A percentile compares a stretch with the other conserved stretches of the same genome.
phyloP scores from a whole-genome alignment of 2,888 invertebrate genomes.

The Sesia bembeciformis region DNA sequence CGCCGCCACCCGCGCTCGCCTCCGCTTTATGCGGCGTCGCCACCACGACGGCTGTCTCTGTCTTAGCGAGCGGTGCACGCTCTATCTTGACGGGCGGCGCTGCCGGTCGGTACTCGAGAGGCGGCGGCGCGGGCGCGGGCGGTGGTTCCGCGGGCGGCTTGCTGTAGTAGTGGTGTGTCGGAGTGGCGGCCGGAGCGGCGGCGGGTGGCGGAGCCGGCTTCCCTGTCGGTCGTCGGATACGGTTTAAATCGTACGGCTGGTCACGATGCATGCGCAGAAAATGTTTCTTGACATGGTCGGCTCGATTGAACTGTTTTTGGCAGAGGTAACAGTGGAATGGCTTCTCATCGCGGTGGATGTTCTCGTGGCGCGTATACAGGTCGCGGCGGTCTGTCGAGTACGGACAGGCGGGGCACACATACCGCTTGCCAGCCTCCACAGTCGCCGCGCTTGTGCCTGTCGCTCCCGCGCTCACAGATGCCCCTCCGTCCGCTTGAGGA shows the following conservation, averaged over 20 bases:
- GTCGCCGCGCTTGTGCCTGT: constrained; percentile 6
- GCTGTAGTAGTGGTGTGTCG: constrained; percentile 35
- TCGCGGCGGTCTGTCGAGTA: constrained; percentile 94
- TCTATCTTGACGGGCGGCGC: constrained; percentile 46
- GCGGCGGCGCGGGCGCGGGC: constrained; percentile 22
- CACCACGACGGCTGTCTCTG: constrained; percentile 21
- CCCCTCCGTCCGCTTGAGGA: constrained; percentile 12
- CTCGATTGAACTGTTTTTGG: constrained; percentile 93
- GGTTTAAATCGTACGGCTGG: constrained; percentile 88
- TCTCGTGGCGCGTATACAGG: constrained; percentile 92
- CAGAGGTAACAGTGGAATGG: constrained; percentile 96
- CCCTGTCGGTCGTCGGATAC: constrained; percentile 80
- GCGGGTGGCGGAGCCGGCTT: constrained; percentile 67
- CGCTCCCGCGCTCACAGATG: constrained; percentile 5
- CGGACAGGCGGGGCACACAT: constrained; percentile 90
- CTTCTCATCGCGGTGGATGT: constrained; percentile 94
- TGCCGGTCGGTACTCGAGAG: constrained; percentile 10
- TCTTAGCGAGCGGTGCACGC: constrained; percentile 48
- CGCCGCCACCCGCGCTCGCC: constrained; percentile 27
- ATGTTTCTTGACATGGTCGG: constrained; percentile 96
- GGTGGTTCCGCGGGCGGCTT: constrained; percentile 65
- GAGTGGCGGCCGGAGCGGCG: constrained; percentile 8
- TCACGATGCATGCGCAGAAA: constrained; percentile 94
- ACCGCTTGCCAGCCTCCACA: constrained; percentile 75
- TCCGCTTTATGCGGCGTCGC: constrained; percentile 9